A percentile compares a stretch with the other conserved stretches of the same genome.
Conservation (phyloP, 2,113 vertebrate genomes). For the Columba janthina region DNA sequence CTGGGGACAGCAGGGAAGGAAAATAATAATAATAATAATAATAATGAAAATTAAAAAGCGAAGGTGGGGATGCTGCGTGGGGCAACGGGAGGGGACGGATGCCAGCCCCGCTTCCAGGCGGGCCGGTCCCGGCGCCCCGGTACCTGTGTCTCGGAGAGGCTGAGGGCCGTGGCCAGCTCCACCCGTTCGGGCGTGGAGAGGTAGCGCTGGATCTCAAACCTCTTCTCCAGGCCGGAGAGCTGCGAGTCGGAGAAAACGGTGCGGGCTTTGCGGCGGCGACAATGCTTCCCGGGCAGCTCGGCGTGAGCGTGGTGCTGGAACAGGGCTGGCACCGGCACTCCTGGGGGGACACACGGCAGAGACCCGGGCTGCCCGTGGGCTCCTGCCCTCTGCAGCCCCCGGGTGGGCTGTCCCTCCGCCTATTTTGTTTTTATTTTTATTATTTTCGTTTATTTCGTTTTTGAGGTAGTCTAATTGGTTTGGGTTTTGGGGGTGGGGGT, state of each 20-base stretch:
- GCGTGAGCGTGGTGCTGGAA: slow-evolving; percentile 88
- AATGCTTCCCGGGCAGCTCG: slow-evolving; percentile 94
- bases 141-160: slow-evolving; percentile 98
- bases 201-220: slow-evolving; percentile 96
- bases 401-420: accelerated
- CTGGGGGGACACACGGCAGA: slow-evolving; percentile 60
- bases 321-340: slow-evolving; percentile 91
- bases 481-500: accelerated
- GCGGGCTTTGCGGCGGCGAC: slow-evolving; percentile 92
- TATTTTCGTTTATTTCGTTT: neutral
- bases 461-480: neutral
- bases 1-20: slow-evolving; percentile 48
- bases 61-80: neutral
- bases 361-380: neutral
- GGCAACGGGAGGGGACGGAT: accelerated
- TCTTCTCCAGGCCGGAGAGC: slow-evolving; percentile 94
- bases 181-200: slow-evolving; percentile 96
- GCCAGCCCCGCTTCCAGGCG: neutral
- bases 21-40: neutral
- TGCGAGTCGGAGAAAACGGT: slow-evolving; percentile 98
- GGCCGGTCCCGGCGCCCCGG: neutral
- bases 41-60: neutral
- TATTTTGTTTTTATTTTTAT: accelerated
- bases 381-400: neutral
- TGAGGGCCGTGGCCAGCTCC: slow-evolving; percentile 95